Percentiles rank a stretch among this genome's conserved stretches.
Conservation (phyloP, 2,797 vertebrate species). For the Peromyscus eremicus region DNA sequence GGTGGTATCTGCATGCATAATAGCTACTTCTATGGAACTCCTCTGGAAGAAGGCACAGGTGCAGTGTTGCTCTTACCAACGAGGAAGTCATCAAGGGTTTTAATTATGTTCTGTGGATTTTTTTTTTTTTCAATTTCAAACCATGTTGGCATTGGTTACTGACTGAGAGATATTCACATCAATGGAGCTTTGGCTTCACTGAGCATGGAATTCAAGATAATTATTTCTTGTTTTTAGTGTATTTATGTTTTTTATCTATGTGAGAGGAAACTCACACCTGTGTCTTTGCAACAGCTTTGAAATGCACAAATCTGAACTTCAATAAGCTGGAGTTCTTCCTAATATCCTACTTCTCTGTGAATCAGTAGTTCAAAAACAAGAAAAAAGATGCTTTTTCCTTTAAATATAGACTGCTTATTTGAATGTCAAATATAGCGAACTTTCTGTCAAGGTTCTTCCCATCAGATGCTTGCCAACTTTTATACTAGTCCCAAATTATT, state of each 20-base stretch:
- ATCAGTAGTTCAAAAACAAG: slow-evolving; percentile 83
- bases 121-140: neutral
- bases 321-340: slow-evolving; percentile 56
- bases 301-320: neutral
- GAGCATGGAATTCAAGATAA: slow-evolving; percentile 55
- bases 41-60: neutral
- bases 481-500: neutral
- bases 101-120: neutral
- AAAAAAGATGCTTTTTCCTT: slow-evolving; percentile 60
- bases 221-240: slow-evolving; percentile 52
- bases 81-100: neutral
- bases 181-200: slow-evolving; percentile 25
- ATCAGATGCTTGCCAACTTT: slow-evolving; percentile 71
- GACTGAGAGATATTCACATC: neutral
- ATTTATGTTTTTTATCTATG: slow-evolving; percentile 67
- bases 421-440: slow-evolving; percentile 81
- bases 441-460: slow-evolving; percentile 76
- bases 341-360: slow-evolving; percentile 72
- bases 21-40: neutral
- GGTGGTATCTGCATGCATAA: neutral
- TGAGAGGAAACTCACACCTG: neutral
- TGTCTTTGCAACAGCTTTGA: slow-evolving; percentile 64
- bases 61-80: neutral
- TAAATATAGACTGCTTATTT: slow-evolving; percentile 83
- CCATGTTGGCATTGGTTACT: neutral